Evolutionary conservation across 2,797 vertebrate species (phyloP).

Genomic region (Acanthornis magna): DNA sequence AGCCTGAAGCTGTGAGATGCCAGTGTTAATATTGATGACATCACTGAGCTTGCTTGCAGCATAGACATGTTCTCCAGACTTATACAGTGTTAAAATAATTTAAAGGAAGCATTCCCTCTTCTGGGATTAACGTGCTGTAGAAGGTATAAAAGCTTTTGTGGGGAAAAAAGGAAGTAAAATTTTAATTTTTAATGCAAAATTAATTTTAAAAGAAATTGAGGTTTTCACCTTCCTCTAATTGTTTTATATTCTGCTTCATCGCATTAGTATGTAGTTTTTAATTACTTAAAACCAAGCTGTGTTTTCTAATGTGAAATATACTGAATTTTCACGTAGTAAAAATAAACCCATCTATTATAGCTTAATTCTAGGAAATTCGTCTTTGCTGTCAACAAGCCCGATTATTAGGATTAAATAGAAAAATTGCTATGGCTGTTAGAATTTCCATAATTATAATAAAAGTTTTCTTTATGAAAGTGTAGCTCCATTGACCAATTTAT

Average conservation of each 20-base stretch:
- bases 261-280: neutral
- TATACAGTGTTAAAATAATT: neutral
- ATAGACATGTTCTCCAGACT: neutral
- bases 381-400: neutral
- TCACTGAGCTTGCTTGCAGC: neutral
- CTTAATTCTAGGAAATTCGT: neutral
- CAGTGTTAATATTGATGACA: neutral
- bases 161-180: neutral
- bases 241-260: neutral
- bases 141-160: neutral
- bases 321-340: neutral
- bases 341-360: neutral
- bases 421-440: neutral
- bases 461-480: neutral
- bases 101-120: neutral
- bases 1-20: neutral
- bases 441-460: neutral
- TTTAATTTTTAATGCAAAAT: neutral
- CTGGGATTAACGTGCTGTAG: neutral
- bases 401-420: neutral
- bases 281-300: neutral
- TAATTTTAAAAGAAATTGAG: neutral
- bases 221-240: neutral
- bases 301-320: neutral
- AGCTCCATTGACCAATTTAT: neutral